phyloP scores from a whole-genome alignment of 2,888 invertebrate genomes.

The Blomia tropicalis region DNA sequence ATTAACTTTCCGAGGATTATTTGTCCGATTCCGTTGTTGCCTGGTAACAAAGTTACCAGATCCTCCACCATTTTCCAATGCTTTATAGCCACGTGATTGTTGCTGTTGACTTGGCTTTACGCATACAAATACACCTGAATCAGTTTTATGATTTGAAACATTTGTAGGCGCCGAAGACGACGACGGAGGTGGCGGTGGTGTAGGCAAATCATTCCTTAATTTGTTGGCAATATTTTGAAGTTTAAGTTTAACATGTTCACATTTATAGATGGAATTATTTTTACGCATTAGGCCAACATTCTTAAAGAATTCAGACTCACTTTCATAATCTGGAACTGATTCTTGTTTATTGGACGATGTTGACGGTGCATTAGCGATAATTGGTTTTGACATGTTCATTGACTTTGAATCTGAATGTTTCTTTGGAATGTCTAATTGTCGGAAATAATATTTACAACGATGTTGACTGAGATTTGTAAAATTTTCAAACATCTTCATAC shows the following conservation, averaged over 20 bases:
- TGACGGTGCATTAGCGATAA: too few relatives aligned
- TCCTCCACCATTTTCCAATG: too few relatives aligned
- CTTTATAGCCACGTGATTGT: too few relatives aligned
- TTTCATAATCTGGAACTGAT: not conserved
- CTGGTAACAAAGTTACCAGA: too few relatives aligned
- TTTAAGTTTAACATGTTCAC: not conserved
- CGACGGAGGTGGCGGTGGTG: too few relatives aligned
- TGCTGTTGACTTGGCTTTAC: too few relatives aligned
- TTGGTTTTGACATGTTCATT: not conserved
- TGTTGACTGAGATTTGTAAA: constrained; percentile 2
- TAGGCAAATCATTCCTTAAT: too few relatives aligned
- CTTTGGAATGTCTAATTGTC: not conserved
- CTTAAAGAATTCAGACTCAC: constrained; percentile 8
- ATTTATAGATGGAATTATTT: not conserved
- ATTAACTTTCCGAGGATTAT: too few relatives aligned
- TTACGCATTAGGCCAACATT: not conserved
- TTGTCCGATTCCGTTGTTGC: too few relatives aligned
- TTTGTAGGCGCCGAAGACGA: too few relatives aligned
- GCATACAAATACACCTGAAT: too few relatives aligned
- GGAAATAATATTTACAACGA: not conserved
- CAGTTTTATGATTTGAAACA: too few relatives aligned
- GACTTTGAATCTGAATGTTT: not conserved
- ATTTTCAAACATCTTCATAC: not conserved
- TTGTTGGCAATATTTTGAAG: not conserved
- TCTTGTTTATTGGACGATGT: not conserved